These are phyloP conservation scores for Zaprionus tsacasi DNA, from an alignment of 1,140 invertebrate species.

Conservation along the genomic window DNA sequence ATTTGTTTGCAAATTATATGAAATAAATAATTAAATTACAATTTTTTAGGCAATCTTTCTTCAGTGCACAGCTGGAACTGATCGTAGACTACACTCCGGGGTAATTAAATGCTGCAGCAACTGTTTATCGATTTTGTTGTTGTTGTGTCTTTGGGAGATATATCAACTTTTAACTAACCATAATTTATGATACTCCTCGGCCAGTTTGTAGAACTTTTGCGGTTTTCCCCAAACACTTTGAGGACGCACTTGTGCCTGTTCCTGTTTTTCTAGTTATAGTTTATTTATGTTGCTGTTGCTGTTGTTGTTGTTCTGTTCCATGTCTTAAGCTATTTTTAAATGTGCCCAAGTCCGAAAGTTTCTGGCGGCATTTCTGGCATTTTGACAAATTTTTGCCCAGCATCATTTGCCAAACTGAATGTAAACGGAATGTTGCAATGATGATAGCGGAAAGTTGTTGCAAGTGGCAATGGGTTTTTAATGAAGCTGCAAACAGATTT, in stretches of 20 bases:
- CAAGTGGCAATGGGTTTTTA: conserved; percentile 77
- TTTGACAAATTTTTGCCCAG: conserved; percentile 52
- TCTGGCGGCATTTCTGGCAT: conserved; percentile 24
- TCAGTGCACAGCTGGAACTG: no score
- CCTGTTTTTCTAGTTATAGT: not conserved
- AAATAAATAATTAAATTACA: no score
- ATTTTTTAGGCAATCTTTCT: no score
- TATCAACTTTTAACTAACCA: conserved; percentile 76
- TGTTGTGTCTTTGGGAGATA: conserved; percentile 39
- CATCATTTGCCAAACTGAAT: conserved; percentile 27
- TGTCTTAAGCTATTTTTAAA: conserved; percentile 81
- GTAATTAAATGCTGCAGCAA: conserved; percentile 56
- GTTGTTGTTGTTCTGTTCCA: conserved; percentile 23
- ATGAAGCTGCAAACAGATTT: conserved; percentile 64
- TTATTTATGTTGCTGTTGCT: conserved; percentile 12
- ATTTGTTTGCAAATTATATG: not conserved
- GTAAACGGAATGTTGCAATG: conserved; percentile 63
- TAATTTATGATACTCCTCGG: conserved; percentile 67
- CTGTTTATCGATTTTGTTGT: conserved; percentile 38
- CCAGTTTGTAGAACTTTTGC: conserved; percentile 52
- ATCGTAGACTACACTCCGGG: conserved; percentile 2
- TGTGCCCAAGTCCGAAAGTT: conserved; percentile 63
- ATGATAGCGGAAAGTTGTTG: conserved; percentile 64
- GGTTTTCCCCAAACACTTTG: conserved; percentile 41
- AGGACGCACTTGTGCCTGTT: conserved; percentile 18